phyloP scores from a whole-genome alignment of 2,797 vertebrate species.

The Eurystomus glaucurus region DNA sequence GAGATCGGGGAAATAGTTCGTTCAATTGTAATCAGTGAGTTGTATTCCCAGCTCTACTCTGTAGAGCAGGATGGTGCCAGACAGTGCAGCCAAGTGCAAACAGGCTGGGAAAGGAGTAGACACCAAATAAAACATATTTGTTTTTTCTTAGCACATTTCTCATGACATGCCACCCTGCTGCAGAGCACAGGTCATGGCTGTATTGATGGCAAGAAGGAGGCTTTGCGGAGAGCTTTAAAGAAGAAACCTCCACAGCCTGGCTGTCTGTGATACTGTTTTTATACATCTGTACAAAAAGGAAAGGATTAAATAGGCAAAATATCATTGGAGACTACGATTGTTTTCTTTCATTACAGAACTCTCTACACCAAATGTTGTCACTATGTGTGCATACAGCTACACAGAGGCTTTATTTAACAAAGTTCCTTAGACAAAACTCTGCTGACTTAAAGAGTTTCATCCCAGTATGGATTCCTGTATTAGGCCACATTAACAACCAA shows the following conservation, averaged over 20 bases:
- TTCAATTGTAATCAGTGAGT: background rate
- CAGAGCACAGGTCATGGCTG: background rate
- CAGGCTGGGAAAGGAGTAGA: background rate
- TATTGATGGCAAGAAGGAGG: background rate
- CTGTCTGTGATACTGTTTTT: background rate
- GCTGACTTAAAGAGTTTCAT: background rate
- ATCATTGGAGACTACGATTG: background rate
- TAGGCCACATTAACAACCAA: background rate
- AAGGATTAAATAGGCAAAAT: background rate
- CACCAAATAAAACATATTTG: background rate
- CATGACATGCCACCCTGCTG: background rate
- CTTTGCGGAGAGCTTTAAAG: background rate
- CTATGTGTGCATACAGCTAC: background rate
- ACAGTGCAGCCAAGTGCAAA: background rate
- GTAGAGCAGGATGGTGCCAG: background rate
- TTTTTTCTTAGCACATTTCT: background rate
- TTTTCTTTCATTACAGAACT: background rate
- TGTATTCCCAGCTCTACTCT: background rate
- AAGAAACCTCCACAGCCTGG: background rate
- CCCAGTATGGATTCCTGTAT: background rate
- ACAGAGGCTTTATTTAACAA: background rate
- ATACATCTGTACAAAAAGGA: background rate
- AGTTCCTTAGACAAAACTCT: background rate
- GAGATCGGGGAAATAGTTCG: background rate
- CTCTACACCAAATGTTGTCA: background rate